Percentiles rank a stretch among this genome's conserved stretches.
Conservation (phyloP, 2,113 vertebrate genomes). For the Nyctibius bracteatus region DNA sequence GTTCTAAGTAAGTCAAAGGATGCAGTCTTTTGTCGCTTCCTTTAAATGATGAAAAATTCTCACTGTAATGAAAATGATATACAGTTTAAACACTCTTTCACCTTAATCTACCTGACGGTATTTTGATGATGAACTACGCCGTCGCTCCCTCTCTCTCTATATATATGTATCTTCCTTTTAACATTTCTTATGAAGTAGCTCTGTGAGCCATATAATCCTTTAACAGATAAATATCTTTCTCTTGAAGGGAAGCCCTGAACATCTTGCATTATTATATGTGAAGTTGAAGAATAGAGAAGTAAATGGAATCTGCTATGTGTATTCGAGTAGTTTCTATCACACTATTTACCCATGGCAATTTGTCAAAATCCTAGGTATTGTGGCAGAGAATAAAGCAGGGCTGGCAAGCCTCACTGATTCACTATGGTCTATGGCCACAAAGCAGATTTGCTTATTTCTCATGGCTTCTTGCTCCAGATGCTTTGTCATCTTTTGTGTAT, state of each 20-base stretch:
- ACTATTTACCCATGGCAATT: background rate
- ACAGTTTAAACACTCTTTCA: background rate
- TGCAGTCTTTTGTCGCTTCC: background rate
- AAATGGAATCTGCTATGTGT: background rate
- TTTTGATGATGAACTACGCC: background rate
- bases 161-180: background rate
- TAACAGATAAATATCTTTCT: background rate
- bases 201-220: background rate
- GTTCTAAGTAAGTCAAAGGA: background rate
- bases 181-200: background rate
- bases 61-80: background rate
- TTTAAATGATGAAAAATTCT: background rate
- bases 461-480: background rate
- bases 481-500: background rate
- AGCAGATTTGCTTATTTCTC: background rate
- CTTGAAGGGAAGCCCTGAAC: background rate
- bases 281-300: background rate
- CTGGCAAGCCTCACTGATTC: constrained; percentile 8
- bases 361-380: constrained; percentile 24
- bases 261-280: background rate
- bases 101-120: background rate
- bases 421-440: background rate
- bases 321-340: background rate
- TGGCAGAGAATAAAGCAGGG: constrained; percentile 26
- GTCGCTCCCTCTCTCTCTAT: no score